Base-by-base conservation (phyloP, 2,888 invertebrate species). In the Phengaris alcon region DNA sequence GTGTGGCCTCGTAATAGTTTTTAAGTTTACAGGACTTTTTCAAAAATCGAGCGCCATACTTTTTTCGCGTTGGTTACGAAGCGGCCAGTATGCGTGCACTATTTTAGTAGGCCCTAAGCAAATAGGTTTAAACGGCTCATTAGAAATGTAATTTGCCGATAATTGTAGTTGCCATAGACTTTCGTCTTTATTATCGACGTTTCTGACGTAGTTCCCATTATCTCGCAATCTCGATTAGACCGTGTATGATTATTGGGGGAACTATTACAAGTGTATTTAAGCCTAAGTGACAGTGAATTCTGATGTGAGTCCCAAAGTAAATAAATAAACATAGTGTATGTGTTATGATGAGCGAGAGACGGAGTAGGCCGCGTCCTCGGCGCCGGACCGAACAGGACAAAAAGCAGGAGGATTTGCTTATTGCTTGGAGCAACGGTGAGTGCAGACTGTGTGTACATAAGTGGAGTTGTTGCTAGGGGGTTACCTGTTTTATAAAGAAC, bases 401-500 rank as follows among this genome's bases (percentile, higher is more conserved):
- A 77, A 89, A 87, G 79, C 86, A 85, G 59, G 91, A 91, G 84
- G 92, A 93, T 79, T 83, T 93, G 81, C 87, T 93, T 74, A 85
- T 89, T 74, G 86, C 89, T 78, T 93, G 93, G 93, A 90, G 86
- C 77, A 86, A 91, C 82, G 93, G 93, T 93, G 85, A 93, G 93
- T 85, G 76, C 35, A 12, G 22, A 12, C 12, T 35, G n/a, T 52
- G 15, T 52, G 48, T 22, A 52, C 15, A 48, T 22, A 10, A 59
- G 6, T 12, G 12, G 35, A 35, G 6, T 64, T 6, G 64, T 6
- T 12, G 35, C 35, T 59, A 1, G 64, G 35, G 35, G 12, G 35
- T 10, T 64, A 35, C 35, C 35, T 35, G 6, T 12, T 44, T 64
- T 22, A 10, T 22, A 22, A 22, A 3, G 22, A 64, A 22, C 22